A percentile compares a stretch with the other conserved stretches of the same genome.
Conservation (phyloP, 2,113 vertebrate species). For the Proterorhinus semilunaris region DNA sequence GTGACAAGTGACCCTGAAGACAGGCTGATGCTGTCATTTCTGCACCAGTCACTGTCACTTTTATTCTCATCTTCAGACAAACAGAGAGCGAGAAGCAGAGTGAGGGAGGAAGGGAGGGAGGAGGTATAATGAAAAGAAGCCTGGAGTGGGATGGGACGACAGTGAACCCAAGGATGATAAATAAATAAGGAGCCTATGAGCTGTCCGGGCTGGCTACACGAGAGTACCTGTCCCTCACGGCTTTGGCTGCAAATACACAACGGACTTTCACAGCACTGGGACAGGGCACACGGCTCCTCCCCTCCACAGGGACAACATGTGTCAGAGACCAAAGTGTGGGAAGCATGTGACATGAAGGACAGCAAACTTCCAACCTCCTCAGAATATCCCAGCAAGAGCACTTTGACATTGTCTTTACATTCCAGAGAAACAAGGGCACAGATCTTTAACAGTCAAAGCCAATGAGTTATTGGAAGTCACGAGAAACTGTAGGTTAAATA, state of each 20-base stretch:
- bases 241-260: slow-evolving; percentile 68
- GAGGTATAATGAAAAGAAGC: slow-evolving; percentile 70
- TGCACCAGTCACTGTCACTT: slow-evolving; percentile 71
- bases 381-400: background rate
- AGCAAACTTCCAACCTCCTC: background rate
- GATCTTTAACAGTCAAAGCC: too few relatives aligned
- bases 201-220: slow-evolving; percentile 75
- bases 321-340: background rate
- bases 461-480: too few relatives aligned
- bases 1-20: slow-evolving; percentile 72
- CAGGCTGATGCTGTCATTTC: slow-evolving; percentile 74
- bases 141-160: slow-evolving; percentile 44
- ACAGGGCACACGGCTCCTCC: slow-evolving; percentile 11
- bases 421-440: too few relatives aligned
- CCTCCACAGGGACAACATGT: slow-evolving; percentile 18
- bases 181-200: slow-evolving; percentile 70
- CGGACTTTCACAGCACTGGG: slow-evolving; percentile 58
- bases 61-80: slow-evolving; percentile 71
- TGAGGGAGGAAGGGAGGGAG: slow-evolving; percentile 44
- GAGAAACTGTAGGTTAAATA: too few relatives aligned
- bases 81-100: background rate
- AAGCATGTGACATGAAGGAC: background rate
- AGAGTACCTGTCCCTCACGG: slow-evolving; percentile 79
- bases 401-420: too few relatives aligned
- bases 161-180: slow-evolving; percentile 52